Conservation (phyloP, 2,888 invertebrate genomes). For the Lasioglossum morio region DNA sequence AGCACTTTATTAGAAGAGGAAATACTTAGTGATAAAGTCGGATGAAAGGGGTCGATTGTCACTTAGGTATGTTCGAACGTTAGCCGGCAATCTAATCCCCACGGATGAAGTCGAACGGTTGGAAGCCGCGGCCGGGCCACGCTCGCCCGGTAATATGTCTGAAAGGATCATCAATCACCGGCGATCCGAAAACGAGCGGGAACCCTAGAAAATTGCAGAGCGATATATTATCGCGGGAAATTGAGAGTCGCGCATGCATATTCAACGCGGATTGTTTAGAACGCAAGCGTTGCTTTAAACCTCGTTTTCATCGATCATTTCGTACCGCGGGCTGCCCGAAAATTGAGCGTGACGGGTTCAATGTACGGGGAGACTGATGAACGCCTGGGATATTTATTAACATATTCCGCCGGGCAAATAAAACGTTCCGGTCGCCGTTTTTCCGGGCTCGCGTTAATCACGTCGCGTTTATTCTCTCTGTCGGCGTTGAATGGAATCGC, state of each 20-base stretch:
- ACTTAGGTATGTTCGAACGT: background rate
- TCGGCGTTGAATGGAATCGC: background rate
- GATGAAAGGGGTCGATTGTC: background rate
- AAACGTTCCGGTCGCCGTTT: background rate
- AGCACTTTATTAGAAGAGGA: background rate
- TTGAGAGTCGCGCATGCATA: slow-evolving; percentile 53
- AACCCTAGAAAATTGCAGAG: slow-evolving; percentile 47
- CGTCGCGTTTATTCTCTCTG: background rate
- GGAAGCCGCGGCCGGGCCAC: background rate
- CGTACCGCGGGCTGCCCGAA: slow-evolving; percentile 20
- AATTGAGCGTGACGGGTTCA: slow-evolving; percentile 38
- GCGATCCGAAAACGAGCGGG: background rate
- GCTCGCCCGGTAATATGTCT: slow-evolving; percentile 21
- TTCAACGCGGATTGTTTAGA: slow-evolving; percentile 56
- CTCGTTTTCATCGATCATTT: slow-evolving; percentile 57
- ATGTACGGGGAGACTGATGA: slow-evolving; percentile 23
- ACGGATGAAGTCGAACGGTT: background rate
- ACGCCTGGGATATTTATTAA: slow-evolving; percentile 34
- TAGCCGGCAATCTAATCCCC: background rate
- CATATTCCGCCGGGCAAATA: slow-evolving; percentile 13
- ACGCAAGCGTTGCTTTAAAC: slow-evolving; percentile 54
- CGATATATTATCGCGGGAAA: slow-evolving; percentile 49
- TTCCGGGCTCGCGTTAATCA: background rate
- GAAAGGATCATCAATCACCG: slow-evolving; percentile 49
- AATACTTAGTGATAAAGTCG: background rate